A percentile compares a stretch with the other conserved stretches of the same genome.
These are phyloP conservation scores for Phalacrocorax aristotelis DNA, from an alignment of 2,113 vertebrate species.

Conservation along the genomic window DNA sequence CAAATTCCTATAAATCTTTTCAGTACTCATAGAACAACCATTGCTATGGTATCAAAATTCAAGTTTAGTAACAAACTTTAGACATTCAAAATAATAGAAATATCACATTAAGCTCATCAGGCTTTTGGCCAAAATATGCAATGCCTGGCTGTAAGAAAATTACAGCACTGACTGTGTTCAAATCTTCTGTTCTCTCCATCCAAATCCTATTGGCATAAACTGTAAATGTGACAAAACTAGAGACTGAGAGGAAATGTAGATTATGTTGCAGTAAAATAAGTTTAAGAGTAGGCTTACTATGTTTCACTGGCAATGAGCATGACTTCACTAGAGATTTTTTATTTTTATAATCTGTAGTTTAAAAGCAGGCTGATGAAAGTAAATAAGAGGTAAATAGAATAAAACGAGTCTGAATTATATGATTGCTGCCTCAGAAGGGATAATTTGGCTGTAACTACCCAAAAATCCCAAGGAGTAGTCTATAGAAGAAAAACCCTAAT, in stretches of 20 bases:
- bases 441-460: background rate
- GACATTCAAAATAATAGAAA: background rate
- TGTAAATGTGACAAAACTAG: background rate
- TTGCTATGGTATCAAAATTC: background rate
- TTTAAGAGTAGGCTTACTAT: background rate
- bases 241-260: background rate
- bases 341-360: background rate
- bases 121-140: background rate
- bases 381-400: background rate
- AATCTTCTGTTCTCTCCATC: background rate
- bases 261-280: background rate
- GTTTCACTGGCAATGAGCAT: background rate
- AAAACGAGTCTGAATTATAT: background rate
- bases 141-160: background rate
- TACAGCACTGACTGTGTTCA: background rate
- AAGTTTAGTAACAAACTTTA: background rate
- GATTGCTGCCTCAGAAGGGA: background rate
- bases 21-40: background rate
- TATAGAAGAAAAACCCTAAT: background rate
- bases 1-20: background rate
- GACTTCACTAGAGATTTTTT: background rate
- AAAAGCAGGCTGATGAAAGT: background rate
- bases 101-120: background rate
- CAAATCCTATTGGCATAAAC: background rate
- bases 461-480: background rate